These are phyloP conservation scores for Phataginus tricuspis DNA, from an alignment of 2,797 vertebrate species.

Conservation along the genomic window DNA sequence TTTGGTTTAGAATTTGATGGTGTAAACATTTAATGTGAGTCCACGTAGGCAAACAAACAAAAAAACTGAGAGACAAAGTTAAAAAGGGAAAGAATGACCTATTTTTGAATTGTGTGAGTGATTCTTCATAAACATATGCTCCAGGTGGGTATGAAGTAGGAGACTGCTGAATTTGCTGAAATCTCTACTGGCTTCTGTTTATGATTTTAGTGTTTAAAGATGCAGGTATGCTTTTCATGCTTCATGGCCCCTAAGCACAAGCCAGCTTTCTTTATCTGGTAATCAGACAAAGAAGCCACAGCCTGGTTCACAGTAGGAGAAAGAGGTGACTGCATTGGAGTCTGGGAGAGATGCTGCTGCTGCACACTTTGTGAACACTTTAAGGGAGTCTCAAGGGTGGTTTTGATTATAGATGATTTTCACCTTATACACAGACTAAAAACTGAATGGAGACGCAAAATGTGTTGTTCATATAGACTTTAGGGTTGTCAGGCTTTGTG, in stretches of 20 bases:
- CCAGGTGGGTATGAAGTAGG: background rate
- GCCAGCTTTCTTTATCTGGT: background rate
- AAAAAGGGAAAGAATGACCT: background rate
- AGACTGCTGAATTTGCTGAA: background rate
- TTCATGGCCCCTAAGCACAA: background rate
- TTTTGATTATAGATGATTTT: slow-evolving; percentile 22
- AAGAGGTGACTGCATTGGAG: background rate
- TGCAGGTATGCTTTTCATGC: background rate
- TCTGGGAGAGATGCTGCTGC: background rate
- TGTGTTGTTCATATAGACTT: background rate
- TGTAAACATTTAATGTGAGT: background rate
- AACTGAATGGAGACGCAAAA: background rate
- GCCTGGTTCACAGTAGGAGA: background rate
- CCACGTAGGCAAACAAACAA: background rate
- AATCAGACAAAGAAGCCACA: background rate
- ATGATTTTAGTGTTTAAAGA: background rate
- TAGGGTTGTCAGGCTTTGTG: background rate
- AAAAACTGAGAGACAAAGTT: background rate
- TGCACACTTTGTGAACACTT: background rate
- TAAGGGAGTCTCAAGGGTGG: background rate
- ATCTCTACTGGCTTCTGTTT: background rate
- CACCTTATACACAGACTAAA: background rate
- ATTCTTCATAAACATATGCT: background rate
- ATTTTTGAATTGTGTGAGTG: background rate
- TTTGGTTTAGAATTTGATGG: slow-evolving; percentile 17